These are phyloP conservation scores for Erithacus rubecula DNA, from an alignment of 2,797 vertebrate genomes.

Conservation along the genomic window DNA sequence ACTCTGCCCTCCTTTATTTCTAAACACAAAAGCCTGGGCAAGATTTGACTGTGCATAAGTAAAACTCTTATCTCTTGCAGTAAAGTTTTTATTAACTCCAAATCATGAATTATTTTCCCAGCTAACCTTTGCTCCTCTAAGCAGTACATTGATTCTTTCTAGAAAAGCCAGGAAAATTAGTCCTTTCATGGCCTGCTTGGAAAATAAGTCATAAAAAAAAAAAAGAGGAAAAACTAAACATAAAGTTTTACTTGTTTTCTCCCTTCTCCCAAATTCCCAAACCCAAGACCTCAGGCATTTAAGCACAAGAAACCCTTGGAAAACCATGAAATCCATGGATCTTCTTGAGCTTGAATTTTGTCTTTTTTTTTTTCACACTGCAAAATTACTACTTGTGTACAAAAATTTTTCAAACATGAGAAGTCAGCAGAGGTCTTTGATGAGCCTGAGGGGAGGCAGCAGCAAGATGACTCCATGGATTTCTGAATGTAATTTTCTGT, in stretches of 20 bases:
- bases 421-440: constrained; percentile 15
- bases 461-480: neutral
- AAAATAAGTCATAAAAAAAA: neutral
- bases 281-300: neutral
- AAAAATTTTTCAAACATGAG: neutral
- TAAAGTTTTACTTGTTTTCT: constrained; percentile 1
- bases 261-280: neutral
- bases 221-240: neutral
- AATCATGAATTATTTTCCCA: constrained; percentile 8
- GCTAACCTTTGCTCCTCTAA: neutral
- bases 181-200: neutral
- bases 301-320: neutral
- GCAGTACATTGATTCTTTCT: neutral
- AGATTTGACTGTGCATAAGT: neutral
- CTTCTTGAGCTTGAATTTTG: neutral
- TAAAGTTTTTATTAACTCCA: neutral
- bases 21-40: neutral
- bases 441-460: neutral
- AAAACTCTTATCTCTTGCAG: constrained; percentile 8
- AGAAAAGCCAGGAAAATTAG: neutral
- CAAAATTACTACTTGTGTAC: neutral
- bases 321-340: neutral
- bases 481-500: constrained; percentile 38
- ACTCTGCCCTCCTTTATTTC: neutral
- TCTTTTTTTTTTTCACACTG: neutral